Base-by-base conservation (phyloP, 2,797 vertebrate genomes). In the Protosalanx chinensis region DNA sequence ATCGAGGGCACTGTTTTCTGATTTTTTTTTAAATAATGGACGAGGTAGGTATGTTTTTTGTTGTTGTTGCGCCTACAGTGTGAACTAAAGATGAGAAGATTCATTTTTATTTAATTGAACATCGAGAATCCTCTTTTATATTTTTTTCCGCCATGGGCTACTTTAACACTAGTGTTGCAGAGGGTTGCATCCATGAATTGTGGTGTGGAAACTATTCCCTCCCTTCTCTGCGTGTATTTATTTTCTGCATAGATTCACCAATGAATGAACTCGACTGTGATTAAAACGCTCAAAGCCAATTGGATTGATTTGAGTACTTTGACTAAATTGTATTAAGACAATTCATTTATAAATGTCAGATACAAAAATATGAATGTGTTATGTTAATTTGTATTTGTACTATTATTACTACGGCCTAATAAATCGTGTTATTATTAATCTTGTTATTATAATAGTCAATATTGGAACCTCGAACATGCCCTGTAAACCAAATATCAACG, bases 221-320 rank as follows among this genome's bases (percentile, higher is more conserved):
- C 68, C 41, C 69, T 62, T 53, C 53, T 37, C 18, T 35, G 61
- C 60, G 74, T 76, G 83, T 91, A 87, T 91, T 91, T 93, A 91
- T 93, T 91, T 93, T 93, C 90, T 92, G 90, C 91, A 93, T 93
- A 90, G 90, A 92, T 93, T 93, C 93, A 93, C 94, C 93, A 94
- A 92, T 95, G 93, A 93, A 93, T 93, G 63, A 32, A 51, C 27
- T 35, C 60, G 60, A 27, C 60, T 71, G 5, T 80, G 90, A 93
- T 92, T 92, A 90, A 90, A 88, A 88, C 90, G 90, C 93, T 91
- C 90, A 93, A 92, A 93, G 92, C 92, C 93, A 94, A 92, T 94
- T 93, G 93, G 92, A 90, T 91, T 92, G 88, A 87, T 74, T 70
- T 76, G 63, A 35, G 51, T n/a, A 56, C 5, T 56, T n/a, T 56